Evolutionary conservation across 2,113 vertebrate species (phyloP).

Genomic region (Polypterus bichir): DNA sequence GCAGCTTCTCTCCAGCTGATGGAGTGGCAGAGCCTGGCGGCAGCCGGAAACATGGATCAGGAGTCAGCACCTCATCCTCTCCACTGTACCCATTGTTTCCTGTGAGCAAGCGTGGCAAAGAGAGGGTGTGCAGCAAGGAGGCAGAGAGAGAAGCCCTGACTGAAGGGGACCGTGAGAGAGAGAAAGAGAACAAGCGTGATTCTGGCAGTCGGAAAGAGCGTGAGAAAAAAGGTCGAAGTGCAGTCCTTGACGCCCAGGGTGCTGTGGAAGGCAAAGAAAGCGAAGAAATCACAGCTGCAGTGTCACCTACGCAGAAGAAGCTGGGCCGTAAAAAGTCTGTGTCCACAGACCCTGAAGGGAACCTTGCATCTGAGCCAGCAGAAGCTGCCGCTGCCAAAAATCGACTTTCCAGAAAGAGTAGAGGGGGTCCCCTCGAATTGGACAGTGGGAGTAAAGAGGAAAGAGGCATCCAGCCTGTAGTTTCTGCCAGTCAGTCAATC

Average conservation of each 20-base stretch:
- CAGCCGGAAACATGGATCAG: slow-evolving; percentile 33
- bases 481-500: slow-evolving; percentile 39
- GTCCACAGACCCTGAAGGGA: slow-evolving; percentile 43
- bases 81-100: slow-evolving; percentile 64
- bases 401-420: slow-evolving; percentile 73
- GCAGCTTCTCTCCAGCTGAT: slow-evolving; percentile 43
- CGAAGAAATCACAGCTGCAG: slow-evolving; percentile 29
- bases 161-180: slow-evolving; percentile 67
- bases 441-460: slow-evolving; percentile 66
- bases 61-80: slow-evolving; percentile 33
- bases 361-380: slow-evolving; percentile 18
- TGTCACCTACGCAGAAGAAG: slow-evolving; percentile 32
- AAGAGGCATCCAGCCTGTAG: slow-evolving; percentile 24
- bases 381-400: slow-evolving; percentile 58
- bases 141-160: slow-evolving; percentile 68
- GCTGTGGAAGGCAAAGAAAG: slow-evolving; percentile 41
- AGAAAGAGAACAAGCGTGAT: slow-evolving; percentile 87
- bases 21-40: slow-evolving; percentile 38
- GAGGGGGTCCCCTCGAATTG: slow-evolving; percentile 51
- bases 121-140: slow-evolving; percentile 55
- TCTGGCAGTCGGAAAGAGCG: slow-evolving; percentile 70
- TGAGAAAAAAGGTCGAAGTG: slow-evolving; percentile 41
- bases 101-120: slow-evolving; percentile 53
- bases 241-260: slow-evolving; percentile 37
- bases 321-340: slow-evolving; percentile 66